Evolutionary conservation across 2,797 vertebrate species (phyloP), one percentile per base, ranked within the genome.

Genomic region (Podargus strigoides): DNA sequence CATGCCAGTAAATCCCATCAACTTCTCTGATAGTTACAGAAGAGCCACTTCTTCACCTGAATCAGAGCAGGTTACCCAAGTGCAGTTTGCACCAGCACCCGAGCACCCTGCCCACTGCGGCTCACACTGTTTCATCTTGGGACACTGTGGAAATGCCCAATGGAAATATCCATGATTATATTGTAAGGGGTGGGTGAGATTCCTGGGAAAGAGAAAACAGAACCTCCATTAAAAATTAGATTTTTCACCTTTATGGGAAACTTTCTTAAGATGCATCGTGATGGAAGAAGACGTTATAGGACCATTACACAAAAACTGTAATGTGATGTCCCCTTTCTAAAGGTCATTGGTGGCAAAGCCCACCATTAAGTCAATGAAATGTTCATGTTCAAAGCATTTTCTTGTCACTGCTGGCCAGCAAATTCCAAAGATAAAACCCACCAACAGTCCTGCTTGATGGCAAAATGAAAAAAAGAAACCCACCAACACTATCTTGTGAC

Each of bases 41-140:
- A 90, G 44, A 86, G 32, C 11, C 52, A 32, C 49, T 69, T 94
- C n/a, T 78, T 87, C 75, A 72, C 39, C 60, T 36, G 30, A 62
- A 70, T 34, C 62, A 52, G 42, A 6, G 12, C 46, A 55, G 27
- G 36, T 67, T 64, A 36, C 18, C 36, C 39, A 66, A 53, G 21
- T 44, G 42, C 47, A 55, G 13, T 56, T 86, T 68, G 56, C 27
- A 50, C 12, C 58, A 62, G 14, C 7, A 6, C 27, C 32, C 2
- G 7, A 79, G 37, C 49, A 63, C 30, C 39, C 47, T 59, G 58
- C 13, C 32, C 44, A 37, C 20, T 15, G 5, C 67, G 90, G 36
- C 41, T 83, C 28, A 6, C 8, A 0, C 16, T 1, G 2, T 27
- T 78, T 84, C 42, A 32, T 34, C 2, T 1, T n/a, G 22, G 60